Evolutionary conservation across 2,888 invertebrate genomes (phyloP).

Genomic region (Machimus atricapillus): DNA sequence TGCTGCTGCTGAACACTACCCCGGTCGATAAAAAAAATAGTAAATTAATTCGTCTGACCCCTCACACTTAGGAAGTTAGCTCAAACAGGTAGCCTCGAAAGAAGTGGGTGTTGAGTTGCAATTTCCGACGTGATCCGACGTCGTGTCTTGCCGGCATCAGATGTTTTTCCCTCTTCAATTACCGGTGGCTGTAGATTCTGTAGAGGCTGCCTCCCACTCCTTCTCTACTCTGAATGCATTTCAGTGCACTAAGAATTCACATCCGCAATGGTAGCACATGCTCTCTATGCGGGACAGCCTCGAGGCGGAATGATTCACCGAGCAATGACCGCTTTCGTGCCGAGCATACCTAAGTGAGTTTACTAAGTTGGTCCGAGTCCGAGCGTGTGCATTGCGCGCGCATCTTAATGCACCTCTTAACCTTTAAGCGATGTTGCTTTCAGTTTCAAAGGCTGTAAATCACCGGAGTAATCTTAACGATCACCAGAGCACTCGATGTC

Average conservation of each 20-base stretch:
- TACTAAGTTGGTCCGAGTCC: not conserved
- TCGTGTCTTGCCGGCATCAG: not conserved
- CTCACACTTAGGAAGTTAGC: not conserved
- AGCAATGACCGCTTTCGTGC: constrained; percentile 25
- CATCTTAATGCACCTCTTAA: not conserved
- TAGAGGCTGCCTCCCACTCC: not conserved
- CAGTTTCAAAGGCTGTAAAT: not conserved
- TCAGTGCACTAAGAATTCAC: not conserved
- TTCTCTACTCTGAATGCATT: not conserved
- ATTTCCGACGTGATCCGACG: not conserved
- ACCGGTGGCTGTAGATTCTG: not conserved
- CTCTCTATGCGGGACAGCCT: not conserved
- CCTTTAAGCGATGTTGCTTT: not conserved
- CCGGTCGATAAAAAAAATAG: not conserved
- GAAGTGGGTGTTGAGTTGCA: not conserved
- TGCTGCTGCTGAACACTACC: not conserved
- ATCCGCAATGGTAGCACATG: constrained; percentile 3
- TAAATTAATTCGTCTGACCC: not conserved
- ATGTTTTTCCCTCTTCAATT: not conserved
- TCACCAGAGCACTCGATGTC: not conserved
- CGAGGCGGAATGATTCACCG: not conserved
- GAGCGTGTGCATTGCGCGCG: not conserved
- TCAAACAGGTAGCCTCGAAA: not conserved
- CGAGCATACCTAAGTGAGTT: constrained; percentile 14
- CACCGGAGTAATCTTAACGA: not conserved